Evolutionary conservation across 1,140 invertebrate genomes (phyloP).

Genomic region (Solenopsis fugax): DNA sequence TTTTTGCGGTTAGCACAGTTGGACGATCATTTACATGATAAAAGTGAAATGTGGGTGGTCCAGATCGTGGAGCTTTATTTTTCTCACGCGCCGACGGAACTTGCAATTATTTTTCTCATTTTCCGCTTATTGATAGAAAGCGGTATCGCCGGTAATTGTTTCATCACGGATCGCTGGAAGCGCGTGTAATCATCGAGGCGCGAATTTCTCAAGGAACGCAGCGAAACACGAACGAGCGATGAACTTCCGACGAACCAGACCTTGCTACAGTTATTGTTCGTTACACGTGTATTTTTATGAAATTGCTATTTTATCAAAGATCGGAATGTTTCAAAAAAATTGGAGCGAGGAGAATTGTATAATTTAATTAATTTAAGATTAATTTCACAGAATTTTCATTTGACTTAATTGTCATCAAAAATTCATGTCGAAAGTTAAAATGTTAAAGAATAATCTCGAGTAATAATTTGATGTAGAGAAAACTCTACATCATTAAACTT

Average conservation of each 20-base stretch:
- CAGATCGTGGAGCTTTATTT: conserved; percentile 17
- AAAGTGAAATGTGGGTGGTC: conserved; percentile 35
- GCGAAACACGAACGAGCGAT: conserved; percentile 50
- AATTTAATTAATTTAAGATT: neutral
- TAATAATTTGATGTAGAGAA: neutral
- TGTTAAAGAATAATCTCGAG: neutral
- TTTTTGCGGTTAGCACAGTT: neutral
- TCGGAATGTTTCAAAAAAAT: neutral
- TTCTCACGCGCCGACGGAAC: neutral
- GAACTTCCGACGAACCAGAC: conserved; percentile 59
- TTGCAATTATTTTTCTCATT: conserved; percentile 65
- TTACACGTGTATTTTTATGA: neutral
- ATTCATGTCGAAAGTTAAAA: neutral
- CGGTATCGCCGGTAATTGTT: conserved; percentile 57
- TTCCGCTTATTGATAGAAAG: conserved; percentile 65
- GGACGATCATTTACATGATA: conserved; percentile 8
- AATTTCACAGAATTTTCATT: neutral
- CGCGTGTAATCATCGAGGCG: conserved; percentile 63
- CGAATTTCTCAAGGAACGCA: conserved; percentile 65
- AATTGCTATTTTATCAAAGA: neutral
- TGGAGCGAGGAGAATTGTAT: neutral
- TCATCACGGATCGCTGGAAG: conserved; percentile 58
- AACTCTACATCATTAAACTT: neutral
- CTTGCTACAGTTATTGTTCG: conserved; percentile 29
- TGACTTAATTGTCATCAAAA: neutral